Evolutionary conservation across 2,797 vertebrate genomes (phyloP).

Genomic region (Gymnothorax javanicus): DNA sequence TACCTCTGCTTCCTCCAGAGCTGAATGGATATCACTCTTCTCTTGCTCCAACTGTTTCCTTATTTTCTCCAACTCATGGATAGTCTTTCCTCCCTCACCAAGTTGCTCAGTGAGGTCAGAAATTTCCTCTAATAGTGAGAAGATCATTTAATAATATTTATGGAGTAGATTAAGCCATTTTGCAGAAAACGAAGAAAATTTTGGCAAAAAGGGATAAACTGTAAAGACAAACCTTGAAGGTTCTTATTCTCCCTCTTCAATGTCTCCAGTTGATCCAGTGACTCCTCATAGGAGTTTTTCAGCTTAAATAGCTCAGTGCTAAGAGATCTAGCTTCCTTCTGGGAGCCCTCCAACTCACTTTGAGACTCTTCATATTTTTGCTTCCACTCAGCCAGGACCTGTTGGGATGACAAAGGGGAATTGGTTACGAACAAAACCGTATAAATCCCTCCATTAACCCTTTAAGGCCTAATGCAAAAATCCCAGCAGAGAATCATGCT

Average conservation of each 20-base stretch:
- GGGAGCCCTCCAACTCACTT: conserved; percentile 37
- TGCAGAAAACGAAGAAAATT: not conserved
- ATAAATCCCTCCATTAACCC: not conserved
- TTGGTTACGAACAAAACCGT: not conserved
- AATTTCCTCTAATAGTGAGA: conserved; percentile 32
- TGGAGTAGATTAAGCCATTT: not conserved
- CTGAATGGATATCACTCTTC: conserved; percentile 72
- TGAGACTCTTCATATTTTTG: conserved; percentile 43
- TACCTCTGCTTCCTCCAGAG: conserved; percentile 74
- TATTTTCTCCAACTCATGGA: conserved; percentile 63
- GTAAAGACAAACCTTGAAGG: conserved; percentile 65
- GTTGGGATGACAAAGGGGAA: not conserved
- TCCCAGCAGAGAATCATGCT: no score
- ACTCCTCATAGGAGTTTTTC: conserved; percentile 44
- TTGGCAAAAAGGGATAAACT: not conserved
- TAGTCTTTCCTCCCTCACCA: conserved; percentile 64
- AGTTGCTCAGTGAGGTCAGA: conserved; percentile 36
- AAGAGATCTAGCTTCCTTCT: conserved; percentile 37
- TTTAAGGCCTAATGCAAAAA: no score
- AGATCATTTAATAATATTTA: not conserved
- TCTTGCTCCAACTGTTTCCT: conserved; percentile 71
- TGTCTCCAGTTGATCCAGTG: conserved; percentile 40
- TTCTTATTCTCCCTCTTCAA: conserved; percentile 71
- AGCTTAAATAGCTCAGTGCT: conserved; percentile 45
- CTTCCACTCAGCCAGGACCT: conserved; percentile 40